Conservation (phyloP, 2,888 invertebrate genomes). For the Drosophila pegasa region DNA sequence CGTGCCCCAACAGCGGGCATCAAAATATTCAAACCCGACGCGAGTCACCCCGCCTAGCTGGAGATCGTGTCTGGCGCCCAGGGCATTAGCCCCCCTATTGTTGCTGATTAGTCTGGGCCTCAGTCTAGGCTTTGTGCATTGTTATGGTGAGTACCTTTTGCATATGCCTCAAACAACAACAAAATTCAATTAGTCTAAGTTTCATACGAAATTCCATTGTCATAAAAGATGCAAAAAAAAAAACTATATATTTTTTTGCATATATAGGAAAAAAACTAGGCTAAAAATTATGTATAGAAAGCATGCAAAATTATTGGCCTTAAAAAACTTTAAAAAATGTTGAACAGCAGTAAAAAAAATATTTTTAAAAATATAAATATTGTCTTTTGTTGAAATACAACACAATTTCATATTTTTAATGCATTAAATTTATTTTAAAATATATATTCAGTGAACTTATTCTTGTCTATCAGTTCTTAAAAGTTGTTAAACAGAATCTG, state of each 20-base stretch:
- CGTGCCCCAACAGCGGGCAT: slow-evolving; percentile 73
- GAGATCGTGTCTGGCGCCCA: slow-evolving; percentile 37
- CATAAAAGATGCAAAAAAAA: neutral
- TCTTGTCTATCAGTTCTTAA: too few species aligned
- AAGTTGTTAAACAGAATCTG: too few species aligned
- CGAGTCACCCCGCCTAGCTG: slow-evolving; percentile 30
- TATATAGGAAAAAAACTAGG: neutral
- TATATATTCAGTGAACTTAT: too few species aligned
- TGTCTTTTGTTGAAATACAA: too few species aligned
- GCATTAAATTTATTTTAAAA: too few species aligned
- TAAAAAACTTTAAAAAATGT: too few species aligned
- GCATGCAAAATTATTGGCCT: neutral
- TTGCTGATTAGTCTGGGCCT: slow-evolving; percentile 69
- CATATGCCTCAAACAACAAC: slow-evolving; percentile 13
- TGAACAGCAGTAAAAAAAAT: too few species aligned
- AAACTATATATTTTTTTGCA: too few species aligned
- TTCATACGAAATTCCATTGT: slow-evolving; percentile 8
- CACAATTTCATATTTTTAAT: too few species aligned
- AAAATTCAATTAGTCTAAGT: slow-evolving; percentile 38
- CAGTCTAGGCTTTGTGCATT: slow-evolving; percentile 65
- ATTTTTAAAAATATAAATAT: too few species aligned
- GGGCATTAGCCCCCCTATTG: slow-evolving; percentile 54
- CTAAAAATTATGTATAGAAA: neutral
- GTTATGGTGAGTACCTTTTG: slow-evolving; percentile 72
- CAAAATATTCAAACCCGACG: slow-evolving; percentile 31